Conservation (phyloP, 2,888 invertebrate genomes). For the Drosophila sordidula region DNA sequence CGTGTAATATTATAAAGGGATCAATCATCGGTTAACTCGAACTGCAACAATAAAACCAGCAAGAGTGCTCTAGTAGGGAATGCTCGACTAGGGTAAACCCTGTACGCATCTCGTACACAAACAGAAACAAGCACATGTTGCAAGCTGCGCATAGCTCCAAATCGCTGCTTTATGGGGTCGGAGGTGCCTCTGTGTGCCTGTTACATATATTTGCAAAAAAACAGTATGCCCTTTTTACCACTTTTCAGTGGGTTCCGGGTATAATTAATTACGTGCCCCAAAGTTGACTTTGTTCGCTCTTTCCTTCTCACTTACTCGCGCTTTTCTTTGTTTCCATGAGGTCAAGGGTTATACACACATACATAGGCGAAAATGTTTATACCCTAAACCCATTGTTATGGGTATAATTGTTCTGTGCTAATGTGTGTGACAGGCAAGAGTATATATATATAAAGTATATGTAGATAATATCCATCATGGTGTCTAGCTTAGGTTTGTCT, state of each 20-base stretch:
- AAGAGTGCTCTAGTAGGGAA: too few species aligned
- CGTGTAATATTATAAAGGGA: too few species aligned
- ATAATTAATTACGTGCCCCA: constrained; percentile 49
- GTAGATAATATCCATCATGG: too few species aligned
- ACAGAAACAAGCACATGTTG: too few species aligned
- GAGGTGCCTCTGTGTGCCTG: neutral
- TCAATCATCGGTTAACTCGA: too few species aligned
- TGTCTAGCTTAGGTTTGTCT: too few species aligned
- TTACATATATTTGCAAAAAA: constrained; percentile 1
- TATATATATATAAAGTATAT: too few species aligned
- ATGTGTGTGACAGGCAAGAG: too few species aligned
- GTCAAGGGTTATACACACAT: constrained; percentile 59
- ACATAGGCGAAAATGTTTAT: constrained; percentile 8
- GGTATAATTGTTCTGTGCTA: neutral
- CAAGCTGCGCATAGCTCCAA: too few species aligned
- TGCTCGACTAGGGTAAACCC: too few species aligned
- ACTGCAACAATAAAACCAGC: too few species aligned
- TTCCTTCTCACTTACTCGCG: constrained; percentile 1
- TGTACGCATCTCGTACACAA: too few species aligned
- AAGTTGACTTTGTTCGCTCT: constrained; percentile 6
- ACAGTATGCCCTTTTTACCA: neutral
- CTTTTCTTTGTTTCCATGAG: constrained; percentile 36
- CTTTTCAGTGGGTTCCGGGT: neutral
- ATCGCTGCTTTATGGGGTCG: neutral
- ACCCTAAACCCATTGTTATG: neutral